Evolutionary conservation across 2,888 invertebrate genomes (phyloP), one percentile per base, ranked within the genome.

Genomic region (Rhopalosiphum nymphaeae): DNA sequence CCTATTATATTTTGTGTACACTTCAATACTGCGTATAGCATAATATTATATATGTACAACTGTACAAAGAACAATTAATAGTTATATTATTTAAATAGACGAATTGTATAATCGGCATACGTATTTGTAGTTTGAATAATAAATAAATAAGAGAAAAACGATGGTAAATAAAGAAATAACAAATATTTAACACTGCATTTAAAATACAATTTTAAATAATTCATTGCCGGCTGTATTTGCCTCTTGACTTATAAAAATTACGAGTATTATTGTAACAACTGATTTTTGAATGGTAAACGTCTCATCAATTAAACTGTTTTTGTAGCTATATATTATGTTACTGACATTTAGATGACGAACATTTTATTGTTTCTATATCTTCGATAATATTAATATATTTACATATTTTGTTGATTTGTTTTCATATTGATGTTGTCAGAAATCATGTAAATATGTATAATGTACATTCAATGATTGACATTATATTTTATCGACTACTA

Each of bases 121-220:
- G 67, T 67, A 78, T 78, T 78, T 78, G 78, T 78, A 36, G 78
- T 78, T 78, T 36, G 21, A 78, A 78, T 78, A 78, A 78, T 78
- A 78, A 78, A 78, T 78, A 36, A 78, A 78, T 25, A 21, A 16
- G 78, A 36, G 78, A 78, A 78, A 36, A 78, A 21, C 78, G 78
- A 78, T 42, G 36, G 36, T 0, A 78, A 36, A 78, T 42, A 78
- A 78, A 42, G 5, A 78, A 78, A 78, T 78, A 78, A 21, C 21
- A 78, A 78, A 78, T 78, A 78, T 78, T 78, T 78, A 78, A 78
- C 78, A 78, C 21, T 36, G 78, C 21, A 36, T 78, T 78, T 21
- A 78, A 36, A 78, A 78, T 78, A 36, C 2, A 21, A 78, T 78
- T 78, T 67, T 36, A 67, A 67, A 67, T 67, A 67, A 67, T 67